These are phyloP conservation scores for Craniophora ligustri DNA, from an alignment of 2,888 invertebrate genomes.

Conservation along the genomic window DNA sequence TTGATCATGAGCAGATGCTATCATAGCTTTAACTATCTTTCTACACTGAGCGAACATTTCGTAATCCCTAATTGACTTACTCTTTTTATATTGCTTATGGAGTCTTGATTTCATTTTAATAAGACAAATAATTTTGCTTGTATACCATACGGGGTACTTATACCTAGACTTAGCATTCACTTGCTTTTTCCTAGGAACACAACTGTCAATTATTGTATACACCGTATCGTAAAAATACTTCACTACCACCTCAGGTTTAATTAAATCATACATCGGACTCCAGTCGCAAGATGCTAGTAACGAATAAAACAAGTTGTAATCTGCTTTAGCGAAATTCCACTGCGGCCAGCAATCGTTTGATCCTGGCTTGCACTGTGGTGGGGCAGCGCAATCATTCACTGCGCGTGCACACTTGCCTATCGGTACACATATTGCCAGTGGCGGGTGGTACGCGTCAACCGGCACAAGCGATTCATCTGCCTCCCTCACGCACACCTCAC, in stretches of 20 bases:
- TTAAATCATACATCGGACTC: not conserved
- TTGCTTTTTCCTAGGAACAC: not conserved
- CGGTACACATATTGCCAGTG: slow-evolving; percentile 20
- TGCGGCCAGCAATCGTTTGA: slow-evolving; percentile 2
- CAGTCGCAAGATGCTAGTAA: slow-evolving; percentile 1
- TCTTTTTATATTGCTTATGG: not conserved
- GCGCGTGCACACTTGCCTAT: not conserved
- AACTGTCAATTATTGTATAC: not conserved
- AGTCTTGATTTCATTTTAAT: not conserved
- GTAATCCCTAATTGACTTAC: not conserved
- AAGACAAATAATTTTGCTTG: not conserved
- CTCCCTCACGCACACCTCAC: slow-evolving; percentile 6
- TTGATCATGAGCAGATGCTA: not conserved
- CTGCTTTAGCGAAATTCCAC: slow-evolving; percentile 11
- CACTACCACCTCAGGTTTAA: not conserved
- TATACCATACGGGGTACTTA: not conserved
- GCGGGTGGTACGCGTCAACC: slow-evolving; percentile 8
- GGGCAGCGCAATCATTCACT: not conserved
- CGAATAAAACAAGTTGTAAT: not conserved
- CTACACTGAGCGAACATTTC: not conserved
- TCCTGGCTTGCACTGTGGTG: not conserved
- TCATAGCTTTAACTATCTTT: not conserved
- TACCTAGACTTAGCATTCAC: not conserved
- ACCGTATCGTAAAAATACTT: not conserved
- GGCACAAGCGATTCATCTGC: slow-evolving; percentile 6